Evolutionary conservation across 2,113 vertebrate species (phyloP).

Genomic region (Salvelinus alpinus): DNA sequence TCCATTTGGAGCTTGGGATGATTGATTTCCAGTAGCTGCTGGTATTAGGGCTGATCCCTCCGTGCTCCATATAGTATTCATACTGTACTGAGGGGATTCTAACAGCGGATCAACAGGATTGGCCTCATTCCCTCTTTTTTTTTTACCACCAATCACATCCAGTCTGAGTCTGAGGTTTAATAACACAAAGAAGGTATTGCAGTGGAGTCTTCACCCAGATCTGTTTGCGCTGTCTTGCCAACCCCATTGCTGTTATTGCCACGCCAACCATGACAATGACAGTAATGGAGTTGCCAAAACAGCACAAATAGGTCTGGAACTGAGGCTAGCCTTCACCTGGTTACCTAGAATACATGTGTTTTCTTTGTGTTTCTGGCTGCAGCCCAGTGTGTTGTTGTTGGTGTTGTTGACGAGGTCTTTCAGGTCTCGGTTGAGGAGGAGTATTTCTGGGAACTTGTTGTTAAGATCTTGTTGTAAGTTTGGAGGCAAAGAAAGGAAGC

Average conservation of each 20-base stretch:
- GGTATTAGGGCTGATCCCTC: constrained; percentile 49
- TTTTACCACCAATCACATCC: not conserved
- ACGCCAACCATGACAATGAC: too few relatives aligned
- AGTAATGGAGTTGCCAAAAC: too few relatives aligned
- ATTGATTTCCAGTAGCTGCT: constrained; percentile 46
- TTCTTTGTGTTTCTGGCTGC: not conserved
- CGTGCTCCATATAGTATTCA: constrained; percentile 37
- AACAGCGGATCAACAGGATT: constrained; percentile 27
- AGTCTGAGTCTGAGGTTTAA: not conserved
- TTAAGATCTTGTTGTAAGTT: not conserved
- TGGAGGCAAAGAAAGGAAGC: constrained; percentile 3
- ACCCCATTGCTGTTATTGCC: too few relatives aligned
- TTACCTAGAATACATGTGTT: not conserved
- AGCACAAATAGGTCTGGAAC: too few relatives aligned
- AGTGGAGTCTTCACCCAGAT: not conserved
- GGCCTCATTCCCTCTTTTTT: constrained; percentile 11
- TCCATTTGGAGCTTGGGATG: constrained; percentile 29
- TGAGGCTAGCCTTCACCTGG: not conserved
- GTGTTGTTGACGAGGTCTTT: not conserved
- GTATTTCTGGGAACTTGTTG: not conserved
- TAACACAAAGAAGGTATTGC: constrained; percentile 2
- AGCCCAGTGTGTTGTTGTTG: not conserved
- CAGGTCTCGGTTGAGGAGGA: not conserved
- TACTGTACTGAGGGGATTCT: constrained; percentile 20
- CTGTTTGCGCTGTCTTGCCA: too few relatives aligned